These are phyloP conservation scores for Misgurnus mizolepis DNA, from an alignment of 2,113 vertebrate genomes.

Conservation along the genomic window DNA sequence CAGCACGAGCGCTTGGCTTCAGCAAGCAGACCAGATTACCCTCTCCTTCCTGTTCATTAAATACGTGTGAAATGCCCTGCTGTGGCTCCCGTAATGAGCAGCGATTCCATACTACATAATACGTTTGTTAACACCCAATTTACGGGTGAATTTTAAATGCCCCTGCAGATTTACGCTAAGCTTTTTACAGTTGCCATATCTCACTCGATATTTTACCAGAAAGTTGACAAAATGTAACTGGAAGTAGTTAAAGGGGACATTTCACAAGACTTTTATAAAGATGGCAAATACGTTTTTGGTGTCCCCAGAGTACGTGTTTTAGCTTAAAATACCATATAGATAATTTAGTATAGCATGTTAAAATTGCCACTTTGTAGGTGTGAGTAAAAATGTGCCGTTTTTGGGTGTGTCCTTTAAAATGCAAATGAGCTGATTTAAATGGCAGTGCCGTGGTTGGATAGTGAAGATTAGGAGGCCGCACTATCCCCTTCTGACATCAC, in stretches of 20 bases:
- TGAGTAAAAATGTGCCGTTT: too few species aligned
- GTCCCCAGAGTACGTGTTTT: too few species aligned
- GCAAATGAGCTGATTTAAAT: too few species aligned
- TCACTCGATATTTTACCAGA: neutral
- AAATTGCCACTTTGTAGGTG: too few species aligned
- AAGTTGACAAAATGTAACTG: neutral
- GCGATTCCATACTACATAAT: constrained; percentile 17
- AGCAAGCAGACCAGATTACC: constrained; percentile 26
- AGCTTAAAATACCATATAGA: too few species aligned
- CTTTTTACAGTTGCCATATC: constrained; percentile 17
- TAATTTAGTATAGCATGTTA: too few species aligned
- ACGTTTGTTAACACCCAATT: constrained; percentile 34
- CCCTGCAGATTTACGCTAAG: constrained; percentile 7
- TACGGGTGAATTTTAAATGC: constrained; percentile 1
- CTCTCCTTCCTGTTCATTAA: constrained; percentile 38
- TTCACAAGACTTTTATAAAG: neutral
- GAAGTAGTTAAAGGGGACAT: neutral
- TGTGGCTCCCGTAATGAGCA: constrained; percentile 16
- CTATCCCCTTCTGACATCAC: too few species aligned
- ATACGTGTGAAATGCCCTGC: constrained; percentile 27
- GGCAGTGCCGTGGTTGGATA: too few species aligned
- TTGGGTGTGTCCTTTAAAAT: too few species aligned
- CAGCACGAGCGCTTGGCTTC: neutral
- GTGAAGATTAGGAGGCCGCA: too few species aligned
- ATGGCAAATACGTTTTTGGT: too few species aligned